Conservation (phyloP, 2,888 invertebrate genomes). For the Apamea sordens region DNA sequence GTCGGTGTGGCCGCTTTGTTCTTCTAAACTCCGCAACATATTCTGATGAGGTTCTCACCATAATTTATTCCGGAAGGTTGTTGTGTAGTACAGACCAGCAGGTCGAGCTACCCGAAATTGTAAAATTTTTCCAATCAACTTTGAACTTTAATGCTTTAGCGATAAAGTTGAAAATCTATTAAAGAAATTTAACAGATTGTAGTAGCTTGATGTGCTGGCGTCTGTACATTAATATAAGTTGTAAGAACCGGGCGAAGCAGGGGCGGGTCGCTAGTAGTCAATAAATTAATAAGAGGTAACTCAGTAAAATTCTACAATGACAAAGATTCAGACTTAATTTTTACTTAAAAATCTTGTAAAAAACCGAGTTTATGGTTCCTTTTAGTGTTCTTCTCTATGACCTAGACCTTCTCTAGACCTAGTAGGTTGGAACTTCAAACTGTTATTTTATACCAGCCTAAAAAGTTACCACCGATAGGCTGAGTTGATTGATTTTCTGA, state of each 20-base stretch:
- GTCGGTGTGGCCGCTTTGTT: not conserved
- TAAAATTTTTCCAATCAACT: too few relatives aligned
- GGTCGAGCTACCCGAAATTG: too few relatives aligned
- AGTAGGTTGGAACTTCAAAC: not conserved
- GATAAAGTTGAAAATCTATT: too few relatives aligned
- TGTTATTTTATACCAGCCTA: too few relatives aligned
- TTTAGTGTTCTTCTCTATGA: not conserved
- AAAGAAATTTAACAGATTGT: too few relatives aligned
- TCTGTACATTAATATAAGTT: too few relatives aligned
- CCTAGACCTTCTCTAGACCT: too few relatives aligned
- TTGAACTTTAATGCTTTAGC: too few relatives aligned
- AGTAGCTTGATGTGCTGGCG: too few relatives aligned
- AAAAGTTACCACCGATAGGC: too few relatives aligned
- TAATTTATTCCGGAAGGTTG: not conserved
- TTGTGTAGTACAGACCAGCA: not conserved
- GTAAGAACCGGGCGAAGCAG: not conserved
- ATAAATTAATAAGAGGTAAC: not conserved
- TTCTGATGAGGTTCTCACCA: too few relatives aligned
- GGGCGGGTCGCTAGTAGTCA: not conserved
- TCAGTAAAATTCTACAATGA: not conserved
- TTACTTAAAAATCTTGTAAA: not conserved
- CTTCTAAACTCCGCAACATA: not conserved
- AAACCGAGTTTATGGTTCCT: not conserved
- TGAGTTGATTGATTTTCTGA: too few relatives aligned
- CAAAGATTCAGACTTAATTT: not conserved